Evolutionary conservation across 2,113 vertebrate genomes (phyloP).

Genomic region (Rhea pennata): DNA sequence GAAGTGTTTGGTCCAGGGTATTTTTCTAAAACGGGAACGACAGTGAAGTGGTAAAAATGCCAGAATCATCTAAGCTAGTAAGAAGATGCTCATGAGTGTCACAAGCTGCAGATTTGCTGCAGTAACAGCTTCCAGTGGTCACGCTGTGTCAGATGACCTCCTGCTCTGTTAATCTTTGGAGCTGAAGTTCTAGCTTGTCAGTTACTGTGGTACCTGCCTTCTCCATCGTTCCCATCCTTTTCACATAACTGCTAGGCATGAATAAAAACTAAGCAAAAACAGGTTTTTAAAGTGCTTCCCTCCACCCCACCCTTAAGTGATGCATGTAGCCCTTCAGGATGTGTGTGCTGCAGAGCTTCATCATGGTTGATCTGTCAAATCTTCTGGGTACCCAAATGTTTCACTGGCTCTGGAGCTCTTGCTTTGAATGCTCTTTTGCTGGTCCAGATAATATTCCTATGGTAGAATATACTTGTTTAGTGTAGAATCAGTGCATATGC

Average conservation of each 20-base stretch:
- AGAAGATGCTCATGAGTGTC: background rate
- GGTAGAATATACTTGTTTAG: background rate
- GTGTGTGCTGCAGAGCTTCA: background rate
- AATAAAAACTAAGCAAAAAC: background rate
- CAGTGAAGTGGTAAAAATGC: background rate
- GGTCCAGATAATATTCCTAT: background rate
- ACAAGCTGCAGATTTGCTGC: background rate
- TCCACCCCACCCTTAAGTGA: background rate
- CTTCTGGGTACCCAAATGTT: background rate
- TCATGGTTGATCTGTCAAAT: background rate
- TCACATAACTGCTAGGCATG: background rate
- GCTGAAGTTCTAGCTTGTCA: background rate
- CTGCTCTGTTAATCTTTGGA: background rate
- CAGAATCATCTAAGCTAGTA: background rate
- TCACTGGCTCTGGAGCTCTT: background rate
- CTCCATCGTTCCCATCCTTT: background rate
- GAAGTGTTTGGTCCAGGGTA: background rate
- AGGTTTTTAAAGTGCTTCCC: background rate
- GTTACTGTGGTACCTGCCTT: background rate
- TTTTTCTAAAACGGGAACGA: background rate
- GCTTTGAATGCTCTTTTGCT: background rate
- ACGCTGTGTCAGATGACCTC: slow-evolving; percentile 9
- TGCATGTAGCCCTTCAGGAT: background rate
- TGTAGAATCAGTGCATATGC: background rate
- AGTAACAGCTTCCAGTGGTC: background rate